These are phyloP conservation scores for Cataglyphis rosenhaueri DNA, from an alignment of 2,888 invertebrate species.

Conservation along the genomic window DNA sequence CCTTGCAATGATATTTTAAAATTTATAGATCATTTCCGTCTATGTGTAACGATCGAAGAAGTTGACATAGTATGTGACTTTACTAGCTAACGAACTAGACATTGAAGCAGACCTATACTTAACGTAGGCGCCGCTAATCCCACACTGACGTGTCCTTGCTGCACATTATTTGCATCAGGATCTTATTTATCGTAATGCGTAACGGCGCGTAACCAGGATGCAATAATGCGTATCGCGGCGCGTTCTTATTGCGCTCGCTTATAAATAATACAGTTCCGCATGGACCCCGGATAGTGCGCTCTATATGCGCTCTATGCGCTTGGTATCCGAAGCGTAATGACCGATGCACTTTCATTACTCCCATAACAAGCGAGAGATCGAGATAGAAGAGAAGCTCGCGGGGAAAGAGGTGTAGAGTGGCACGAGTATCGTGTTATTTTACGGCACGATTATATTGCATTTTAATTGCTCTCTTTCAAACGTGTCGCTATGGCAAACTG, in stretches of 20 bases:
- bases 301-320: constrained; percentile 63
- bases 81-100: constrained; percentile 4
- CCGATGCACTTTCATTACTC: constrained; percentile 65
- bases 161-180: constrained; percentile 36
- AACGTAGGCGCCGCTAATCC: constrained; percentile 8
- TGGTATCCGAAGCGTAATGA: constrained; percentile 66
- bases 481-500: constrained; percentile 10
- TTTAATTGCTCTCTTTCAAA: constrained; percentile 54
- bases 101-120: background rate
- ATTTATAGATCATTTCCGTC: background rate
- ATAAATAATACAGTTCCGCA: constrained; percentile 70
- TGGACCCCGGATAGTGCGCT: constrained; percentile 14
- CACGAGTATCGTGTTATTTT: constrained; percentile 38
- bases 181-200: constrained; percentile 66
- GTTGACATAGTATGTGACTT: background rate
- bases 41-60: background rate
- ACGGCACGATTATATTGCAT: constrained; percentile 45
- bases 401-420: background rate
- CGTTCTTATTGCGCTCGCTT: constrained; percentile 71
- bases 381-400: background rate
- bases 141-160: constrained; percentile 5
- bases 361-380: background rate
- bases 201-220: constrained; percentile 75
- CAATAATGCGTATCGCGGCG: constrained; percentile 76
- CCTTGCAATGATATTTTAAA: background rate